Base-by-base conservation (phyloP, 37 sponge, comb jelly and placozoan genomes). In the Geodia barretti region DNA sequence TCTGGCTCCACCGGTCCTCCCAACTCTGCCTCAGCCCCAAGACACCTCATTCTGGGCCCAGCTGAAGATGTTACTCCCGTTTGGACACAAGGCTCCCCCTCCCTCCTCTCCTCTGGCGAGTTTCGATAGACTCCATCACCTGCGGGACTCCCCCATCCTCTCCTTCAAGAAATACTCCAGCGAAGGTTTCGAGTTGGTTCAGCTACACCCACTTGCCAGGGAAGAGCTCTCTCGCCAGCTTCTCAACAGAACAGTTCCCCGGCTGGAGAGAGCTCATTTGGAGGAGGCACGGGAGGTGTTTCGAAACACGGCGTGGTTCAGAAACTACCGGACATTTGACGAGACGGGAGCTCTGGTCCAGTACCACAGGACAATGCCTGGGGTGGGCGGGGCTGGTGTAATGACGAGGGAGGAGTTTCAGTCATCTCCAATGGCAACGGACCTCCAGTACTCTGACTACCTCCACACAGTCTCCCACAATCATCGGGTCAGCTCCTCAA, bases 381-480 rank as follows among this genome's bases (percentile, higher is more conserved):
- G 92, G 26, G 20, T 92, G 3, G 61, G 72, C 21, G 75, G 65
- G 24, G 60, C 70, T 65, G 73, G 79, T 1, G 74, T 87, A 2
- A 36, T 75, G 39, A 83, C 85, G 3, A 42, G 47, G 19, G 40
- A 74, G 20, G 35, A 84, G 60, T 92, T 76, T 33, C 9, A 70
- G 73, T 67, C 31, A 17, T 21, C 74, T 24, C 38, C 41, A 3
- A 30, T 30, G 7, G 54, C 9, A 38, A 47, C 25, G 23, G 33
- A 47, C 28, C 20, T 80, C 11, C 35, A 33, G 26, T 87, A 92
- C 67, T 60, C 81, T 19, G 30, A 82, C 21, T 89, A 89, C 41
- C 74, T 75, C 4, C 90, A 88, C 40, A 32, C 74, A 19, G 70
- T 93, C 30, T 88, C 90, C 0, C 89, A 88, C 60, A 37, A 88